Conservation (phyloP, 2,888 invertebrate genomes). For the Theretra japonica region DNA sequence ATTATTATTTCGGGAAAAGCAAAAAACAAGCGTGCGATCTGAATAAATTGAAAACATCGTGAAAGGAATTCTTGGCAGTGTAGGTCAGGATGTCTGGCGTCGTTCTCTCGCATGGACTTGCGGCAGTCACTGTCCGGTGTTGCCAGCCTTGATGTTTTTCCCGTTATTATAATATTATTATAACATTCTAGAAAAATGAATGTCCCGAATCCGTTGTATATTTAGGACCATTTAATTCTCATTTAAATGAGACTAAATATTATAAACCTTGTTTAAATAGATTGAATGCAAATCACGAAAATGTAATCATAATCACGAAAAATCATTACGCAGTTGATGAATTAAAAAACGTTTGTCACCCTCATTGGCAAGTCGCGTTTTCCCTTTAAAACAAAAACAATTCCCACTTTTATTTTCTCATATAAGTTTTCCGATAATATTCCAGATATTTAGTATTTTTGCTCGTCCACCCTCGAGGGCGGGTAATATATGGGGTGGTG, state of each 20-base stretch:
- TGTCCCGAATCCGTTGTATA: too few species aligned
- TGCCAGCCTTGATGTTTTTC: not conserved
- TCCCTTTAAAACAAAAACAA: too few species aligned
- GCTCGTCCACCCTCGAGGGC: not conserved
- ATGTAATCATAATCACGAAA: too few species aligned
- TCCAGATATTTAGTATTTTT: not conserved
- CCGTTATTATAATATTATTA: not conserved
- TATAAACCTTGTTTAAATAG: too few species aligned
- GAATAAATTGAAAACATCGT: constrained; percentile 25
- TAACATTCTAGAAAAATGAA: too few species aligned
- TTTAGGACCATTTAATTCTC: too few species aligned
- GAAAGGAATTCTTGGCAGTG: constrained; percentile 26
- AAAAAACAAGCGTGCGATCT: constrained; percentile 9
- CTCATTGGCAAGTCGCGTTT: too few species aligned
- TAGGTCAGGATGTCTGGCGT: constrained; percentile 30
- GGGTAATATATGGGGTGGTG: constrained; percentile 28
- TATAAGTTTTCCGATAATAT: not conserved
- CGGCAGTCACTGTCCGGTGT: constrained; percentile 24
- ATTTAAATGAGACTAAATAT: too few species aligned
- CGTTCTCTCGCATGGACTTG: constrained; percentile 7
- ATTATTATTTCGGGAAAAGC: constrained; percentile 2
- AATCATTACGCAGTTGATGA: too few species aligned
- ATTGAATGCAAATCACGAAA: too few species aligned
- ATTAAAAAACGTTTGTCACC: too few species aligned
- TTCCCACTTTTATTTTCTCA: too few species aligned